These are phyloP conservation scores for Tetrax tetrax DNA, from an alignment of 2,113 vertebrate species.

Conservation along the genomic window DNA sequence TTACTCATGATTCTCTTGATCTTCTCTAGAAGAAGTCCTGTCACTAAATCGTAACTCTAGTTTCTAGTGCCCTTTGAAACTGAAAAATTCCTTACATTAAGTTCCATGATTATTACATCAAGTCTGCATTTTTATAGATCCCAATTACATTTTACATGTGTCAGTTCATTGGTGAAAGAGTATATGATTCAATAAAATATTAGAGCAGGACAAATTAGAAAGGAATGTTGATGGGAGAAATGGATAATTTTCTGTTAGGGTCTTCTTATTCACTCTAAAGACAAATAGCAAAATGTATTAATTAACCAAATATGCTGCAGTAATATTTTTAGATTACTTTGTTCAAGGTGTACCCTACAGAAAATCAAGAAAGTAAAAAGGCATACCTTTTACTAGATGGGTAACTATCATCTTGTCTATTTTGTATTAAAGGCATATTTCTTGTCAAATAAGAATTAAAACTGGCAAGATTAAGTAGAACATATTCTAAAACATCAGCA, in stretches of 20 bases:
- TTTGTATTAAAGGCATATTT: not conserved
- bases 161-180: not conserved
- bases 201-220: not conserved
- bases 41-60: not conserved
- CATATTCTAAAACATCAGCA: not conserved
- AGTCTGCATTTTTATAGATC: not conserved
- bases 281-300: not conserved
- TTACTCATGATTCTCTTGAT: not conserved
- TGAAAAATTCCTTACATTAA: not conserved
- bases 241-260: not conserved
- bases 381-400: not conserved
- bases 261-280: not conserved
- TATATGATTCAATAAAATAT: not conserved
- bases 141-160: not conserved
- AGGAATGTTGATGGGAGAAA: not conserved
- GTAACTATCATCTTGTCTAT: not conserved
- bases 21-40: not conserved
- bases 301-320: not conserved
- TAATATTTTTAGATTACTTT: not conserved
- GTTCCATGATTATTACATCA: not conserved
- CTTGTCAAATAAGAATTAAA: not conserved
- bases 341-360: not conserved
- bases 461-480: not conserved
- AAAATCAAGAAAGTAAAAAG: not conserved
- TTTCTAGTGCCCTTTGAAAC: not conserved